Base-by-base conservation (phyloP, 2,888 invertebrate species). In the Xanthostigma xanthostigma region DNA sequence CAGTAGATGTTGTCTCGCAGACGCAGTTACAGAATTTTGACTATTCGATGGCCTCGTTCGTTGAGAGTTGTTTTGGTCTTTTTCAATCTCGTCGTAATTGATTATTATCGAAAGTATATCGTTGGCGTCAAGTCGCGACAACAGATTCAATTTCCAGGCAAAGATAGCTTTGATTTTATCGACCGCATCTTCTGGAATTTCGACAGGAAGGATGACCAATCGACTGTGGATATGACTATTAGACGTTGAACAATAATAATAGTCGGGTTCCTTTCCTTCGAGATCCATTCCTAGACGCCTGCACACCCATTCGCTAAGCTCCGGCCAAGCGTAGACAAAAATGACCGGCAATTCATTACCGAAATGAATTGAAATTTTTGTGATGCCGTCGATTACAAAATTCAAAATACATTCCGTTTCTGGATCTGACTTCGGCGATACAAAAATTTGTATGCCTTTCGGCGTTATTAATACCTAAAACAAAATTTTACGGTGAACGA, bases 301-400 rank as follows among this genome's bases (percentile, higher is more conserved):
- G 47, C 90, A 72, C 47, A 92, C 78, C 56, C 75, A 77, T 33
- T 68, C 69, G 12, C 83, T 89, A 61, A 81, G 80, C 42, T 69
- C 72, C 47, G 78, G 76, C 55, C 79, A 75, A 12, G 85, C 79
- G 59, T 87, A 87, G 56, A 91, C 73, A 66, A 91, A 90, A 55
- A 93, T 68, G 2, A 90, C 82, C 8, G 87, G 85, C 63, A 86
- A 69, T 1, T 74, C 68, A 65, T 80, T 83, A 4, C 82, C 81
- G 68, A 88, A 86, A 69, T 87, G 84, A 43, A 80, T 80, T 56
- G 86, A 69, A 53, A 89, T 76, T 69, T 80, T 81, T 2, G 85
- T 76, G 45, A 90, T 78, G 62, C 37, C 42, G 41, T 10, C 10
- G 10, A 3, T 2, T 3, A 41, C 41, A 41, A 41, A 41, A 41